Percentiles rank a stretch among this genome's conserved stretches.
Evolutionary conservation across 2,113 vertebrate genomes (phyloP).

Genomic region (Pycnonotus jocosus): DNA sequence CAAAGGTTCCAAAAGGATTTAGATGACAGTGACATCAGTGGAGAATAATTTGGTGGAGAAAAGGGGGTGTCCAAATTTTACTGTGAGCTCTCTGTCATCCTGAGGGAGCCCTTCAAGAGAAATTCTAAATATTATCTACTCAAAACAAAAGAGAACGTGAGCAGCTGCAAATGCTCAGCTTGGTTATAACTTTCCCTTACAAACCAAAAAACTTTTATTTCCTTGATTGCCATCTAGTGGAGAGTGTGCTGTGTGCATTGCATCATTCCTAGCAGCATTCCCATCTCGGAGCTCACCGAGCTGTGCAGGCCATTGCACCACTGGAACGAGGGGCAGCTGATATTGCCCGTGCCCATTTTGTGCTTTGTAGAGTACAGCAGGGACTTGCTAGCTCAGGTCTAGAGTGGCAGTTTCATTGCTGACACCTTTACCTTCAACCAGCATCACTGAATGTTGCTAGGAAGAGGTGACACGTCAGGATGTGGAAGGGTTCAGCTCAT

Average conservation of each 20-base stretch:
- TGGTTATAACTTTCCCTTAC: not conserved
- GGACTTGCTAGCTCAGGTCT: not conserved
- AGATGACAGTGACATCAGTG: not conserved
- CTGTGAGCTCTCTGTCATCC: not conserved
- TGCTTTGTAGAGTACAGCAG: not conserved
- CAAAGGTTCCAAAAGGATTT: not conserved
- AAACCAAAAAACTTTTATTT: constrained; percentile 1
- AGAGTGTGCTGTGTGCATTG: not conserved
- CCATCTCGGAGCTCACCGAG: rapidly evolving
- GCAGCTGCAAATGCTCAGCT: not conserved
- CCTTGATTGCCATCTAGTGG: constrained; percentile 69
- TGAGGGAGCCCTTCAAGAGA: not conserved
- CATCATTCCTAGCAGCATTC: not conserved
- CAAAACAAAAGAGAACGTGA: not conserved
- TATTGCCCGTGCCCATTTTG: rapidly evolving
- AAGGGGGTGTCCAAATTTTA: rapidly evolving
- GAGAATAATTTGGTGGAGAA: not conserved
- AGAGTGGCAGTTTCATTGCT: not conserved
- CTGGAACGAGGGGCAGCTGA: not conserved
- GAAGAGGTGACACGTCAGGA: not conserved
- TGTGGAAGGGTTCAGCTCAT: not conserved
- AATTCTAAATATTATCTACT: not conserved
- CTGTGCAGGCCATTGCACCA: not conserved
- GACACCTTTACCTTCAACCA: not conserved
- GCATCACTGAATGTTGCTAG: not conserved